Conservation (phyloP, 2,113 vertebrate genomes). For the Dolichotis patagonum region DNA sequence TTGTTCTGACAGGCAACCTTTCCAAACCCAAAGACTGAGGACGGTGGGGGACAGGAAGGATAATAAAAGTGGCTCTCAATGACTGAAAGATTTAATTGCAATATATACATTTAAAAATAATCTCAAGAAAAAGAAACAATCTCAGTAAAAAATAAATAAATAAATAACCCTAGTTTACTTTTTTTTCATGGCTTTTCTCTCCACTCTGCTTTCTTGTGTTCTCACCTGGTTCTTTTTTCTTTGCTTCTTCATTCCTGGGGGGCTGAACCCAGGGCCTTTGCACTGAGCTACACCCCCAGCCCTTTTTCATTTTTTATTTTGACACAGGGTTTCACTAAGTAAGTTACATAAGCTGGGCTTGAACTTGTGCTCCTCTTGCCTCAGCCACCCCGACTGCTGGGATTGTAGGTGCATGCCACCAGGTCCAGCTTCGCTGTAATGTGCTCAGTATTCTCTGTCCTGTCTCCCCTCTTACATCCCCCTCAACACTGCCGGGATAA, state of each 20-base stretch:
- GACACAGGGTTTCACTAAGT: background rate
- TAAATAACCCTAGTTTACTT: background rate
- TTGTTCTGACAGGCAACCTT: conserved; percentile 55
- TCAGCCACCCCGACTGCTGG: background rate
- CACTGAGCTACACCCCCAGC: background rate
- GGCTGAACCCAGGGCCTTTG: background rate
- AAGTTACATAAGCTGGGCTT: background rate
- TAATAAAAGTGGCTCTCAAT: background rate
- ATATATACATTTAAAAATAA: background rate
- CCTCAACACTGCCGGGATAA: background rate
- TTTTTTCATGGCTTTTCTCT: background rate
- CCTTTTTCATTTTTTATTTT: background rate
- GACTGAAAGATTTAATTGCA: background rate
- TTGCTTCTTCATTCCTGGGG: background rate
- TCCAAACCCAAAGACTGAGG: background rate
- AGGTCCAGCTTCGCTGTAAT: background rate
- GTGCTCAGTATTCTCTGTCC: background rate
- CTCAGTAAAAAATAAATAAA: background rate
- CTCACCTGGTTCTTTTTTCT: background rate
- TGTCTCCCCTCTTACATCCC: background rate
- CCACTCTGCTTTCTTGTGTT: background rate
- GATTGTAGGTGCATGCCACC: background rate
- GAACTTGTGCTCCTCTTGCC: background rate
- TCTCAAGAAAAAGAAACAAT: background rate
- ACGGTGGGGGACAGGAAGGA: background rate